Evolutionary conservation across 2,797 vertebrate species (phyloP), one percentile per base, ranked within the genome.

Genomic region (Anguilla pacifica): DNA sequence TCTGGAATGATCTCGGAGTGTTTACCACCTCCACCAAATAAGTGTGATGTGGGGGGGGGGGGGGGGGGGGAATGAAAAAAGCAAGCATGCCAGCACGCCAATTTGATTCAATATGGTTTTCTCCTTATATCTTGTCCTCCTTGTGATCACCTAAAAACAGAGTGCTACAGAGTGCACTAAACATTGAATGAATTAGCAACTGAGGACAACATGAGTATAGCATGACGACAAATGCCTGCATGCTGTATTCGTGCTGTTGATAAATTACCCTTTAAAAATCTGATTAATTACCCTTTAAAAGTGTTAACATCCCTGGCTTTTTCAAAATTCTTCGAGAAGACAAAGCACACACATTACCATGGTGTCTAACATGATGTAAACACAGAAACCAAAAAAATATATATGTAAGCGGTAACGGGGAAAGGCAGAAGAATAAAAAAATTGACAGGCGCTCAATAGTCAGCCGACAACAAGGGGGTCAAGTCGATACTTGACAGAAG

Each of bases 371-470:
- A 74, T 35, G 35, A 39, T 46, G 10, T 51, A 82, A 82, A 82
- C 15, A 82, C 25, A 51, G 67, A 51, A 72, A 81, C 43, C 43
- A 46, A 46, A 10, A 91, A 88, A 89, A 86, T 89, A 86, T 17
- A 74, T 51, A 46, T 53, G 46, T 22, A 51, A 49, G 43, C 10
- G 74, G 35, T 79, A 13, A 82, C 22, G 51, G 79, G 10, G 79
- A 82, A 82, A 51, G 46, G n/a, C 43, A 49, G 79, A 10, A 46
- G 15, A 9, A 35, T 35, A 84, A 28, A n/a, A n/a, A 17, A 22
- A 3, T 15, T 57, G 43, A 46, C 43, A 46, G 43, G 43, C 43
- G 43, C 43, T 46, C 43, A 46, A 46, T 6, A 46, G 43, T 46
- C 43, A 46, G 43, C 43, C 5, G 43, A 46, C 43, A 46, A 46